Evolutionary conservation across 2,113 vertebrate species (phyloP), one percentile per base, ranked within the genome.

Genomic region (Saiga tatarica): DNA sequence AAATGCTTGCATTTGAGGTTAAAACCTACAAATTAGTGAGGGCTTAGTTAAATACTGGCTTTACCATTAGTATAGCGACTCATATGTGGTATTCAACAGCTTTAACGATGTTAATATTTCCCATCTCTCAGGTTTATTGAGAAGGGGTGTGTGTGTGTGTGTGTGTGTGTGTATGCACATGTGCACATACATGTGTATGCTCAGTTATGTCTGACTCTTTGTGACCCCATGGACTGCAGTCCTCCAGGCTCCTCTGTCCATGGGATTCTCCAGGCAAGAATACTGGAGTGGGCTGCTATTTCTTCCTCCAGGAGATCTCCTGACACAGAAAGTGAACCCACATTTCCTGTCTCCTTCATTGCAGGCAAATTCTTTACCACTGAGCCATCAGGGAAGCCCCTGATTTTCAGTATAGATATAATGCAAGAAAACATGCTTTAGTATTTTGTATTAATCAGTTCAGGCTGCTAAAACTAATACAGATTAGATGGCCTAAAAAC

Each of bases 101-200:
- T 60, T 45, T 87, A 93, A 50, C 39, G 55, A 52, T 39, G 82
- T 39, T 53, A 93, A 45, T 33, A 47, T 19, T 89, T 89, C 12
- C 47, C 1, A 33, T 14, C 12, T 59, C 19, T 87, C 50, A 28
- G n/a, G 4, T 5, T 95, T 81, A 2, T 89, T 96, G 60, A 95
- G n/a, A 92, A 83, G n/a, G 25, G 17, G 13, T 28, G 21, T 39
- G 36, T 39, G 36, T 39, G 67, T 12, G 17, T 19, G 10, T 12
- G 10, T 11, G 67, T 1, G 17, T 90, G n/a, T 74, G n/a, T 1
- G 16, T 8, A 47, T 8, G 64, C 1, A 6, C 0, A 2, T 0
- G 0, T 7, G 3, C 0, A 0, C 64, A 2, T 71, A 21, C 67
- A 0, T 39, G 5, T 0, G 0, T 71, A 13, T 26, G 11, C 3